Conservation (phyloP, 1,140 invertebrate species). For the Polyergus mexicanus region DNA sequence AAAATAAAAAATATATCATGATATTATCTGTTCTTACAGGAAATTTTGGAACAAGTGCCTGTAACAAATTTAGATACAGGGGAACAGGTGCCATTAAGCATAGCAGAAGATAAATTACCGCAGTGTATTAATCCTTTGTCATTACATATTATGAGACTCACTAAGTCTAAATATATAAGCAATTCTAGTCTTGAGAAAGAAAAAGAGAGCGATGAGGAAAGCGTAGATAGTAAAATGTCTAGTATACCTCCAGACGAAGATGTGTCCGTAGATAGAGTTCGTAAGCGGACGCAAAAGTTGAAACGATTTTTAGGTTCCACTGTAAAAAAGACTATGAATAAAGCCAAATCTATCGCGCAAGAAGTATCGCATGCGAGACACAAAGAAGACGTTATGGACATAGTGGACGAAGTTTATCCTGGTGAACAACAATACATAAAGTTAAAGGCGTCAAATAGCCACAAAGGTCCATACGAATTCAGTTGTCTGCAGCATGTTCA, state of each 20-base stretch:
- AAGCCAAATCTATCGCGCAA: conserved; percentile 96
- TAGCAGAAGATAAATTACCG: conserved; percentile 96
- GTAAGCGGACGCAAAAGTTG: conserved; percentile 88
- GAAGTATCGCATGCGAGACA: conserved; percentile 94
- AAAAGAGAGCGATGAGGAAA: conserved; percentile 94
- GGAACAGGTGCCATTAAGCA: conserved; percentile 94
- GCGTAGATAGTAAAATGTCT: conserved; percentile 92
- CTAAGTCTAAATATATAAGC: conserved; percentile 93
- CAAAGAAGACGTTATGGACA: conserved; percentile 94
- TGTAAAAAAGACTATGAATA: conserved; percentile 95
- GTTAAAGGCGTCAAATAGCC: conserved; percentile 96
- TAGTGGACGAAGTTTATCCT: conserved; percentile 92
- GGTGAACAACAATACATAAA: conserved; percentile 94
- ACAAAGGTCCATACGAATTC: conserved; percentile 98
- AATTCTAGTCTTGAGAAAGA: conserved; percentile 91
- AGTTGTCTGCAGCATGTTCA: conserved; percentile 91
- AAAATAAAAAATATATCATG: not conserved
- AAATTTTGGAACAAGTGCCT: conserved; percentile 97
- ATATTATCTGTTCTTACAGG: conserved; percentile 84
- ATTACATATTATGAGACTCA: conserved; percentile 97
- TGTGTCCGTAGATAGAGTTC: conserved; percentile 84
- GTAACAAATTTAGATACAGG: conserved; percentile 98
- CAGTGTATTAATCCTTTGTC: conserved; percentile 96
- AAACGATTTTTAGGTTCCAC: conserved; percentile 95
- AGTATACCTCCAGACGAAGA: conserved; percentile 88